These are phyloP conservation scores for Scalopus aquaticus DNA, from an alignment of 2,113 vertebrate species.

Conservation along the genomic window DNA sequence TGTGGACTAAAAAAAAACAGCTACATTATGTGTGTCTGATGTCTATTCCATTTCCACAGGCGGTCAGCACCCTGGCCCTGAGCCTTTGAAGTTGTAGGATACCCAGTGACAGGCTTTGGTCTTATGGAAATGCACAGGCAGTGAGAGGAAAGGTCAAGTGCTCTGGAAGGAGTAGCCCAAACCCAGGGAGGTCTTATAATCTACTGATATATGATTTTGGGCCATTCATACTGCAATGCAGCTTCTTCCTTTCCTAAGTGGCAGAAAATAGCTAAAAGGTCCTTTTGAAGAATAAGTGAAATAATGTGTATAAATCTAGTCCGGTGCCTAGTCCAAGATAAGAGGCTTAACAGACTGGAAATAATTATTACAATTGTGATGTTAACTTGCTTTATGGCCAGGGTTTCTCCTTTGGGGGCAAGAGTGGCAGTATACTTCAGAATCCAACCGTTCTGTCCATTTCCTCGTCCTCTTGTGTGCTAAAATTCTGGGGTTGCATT, in stretches of 20 bases:
- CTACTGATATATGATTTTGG: background rate
- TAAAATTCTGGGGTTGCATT: background rate
- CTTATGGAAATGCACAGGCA: background rate
- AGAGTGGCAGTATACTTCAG: background rate
- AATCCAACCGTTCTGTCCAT: background rate
- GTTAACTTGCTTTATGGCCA: background rate
- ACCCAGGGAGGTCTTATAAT: background rate
- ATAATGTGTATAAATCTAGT: accelerated
- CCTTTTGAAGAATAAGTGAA: background rate
- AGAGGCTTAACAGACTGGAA: background rate
- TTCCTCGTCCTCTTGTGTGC: background rate
- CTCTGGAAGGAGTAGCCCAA: background rate
- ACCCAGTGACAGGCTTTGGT: background rate
- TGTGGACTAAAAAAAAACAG: background rate
- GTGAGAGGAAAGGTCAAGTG: too few relatives aligned
- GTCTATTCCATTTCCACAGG: background rate
- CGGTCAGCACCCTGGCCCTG: too few relatives aligned
- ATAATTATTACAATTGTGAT: too few relatives aligned
- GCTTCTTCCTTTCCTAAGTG: background rate
- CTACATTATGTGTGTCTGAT: accelerated
- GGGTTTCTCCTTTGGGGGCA: background rate
- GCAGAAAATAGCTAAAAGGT: background rate
- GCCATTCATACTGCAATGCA: background rate
- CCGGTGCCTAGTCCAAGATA: too few relatives aligned
- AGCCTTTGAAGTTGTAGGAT: background rate